Evolutionary conservation across 2,797 vertebrate genomes (phyloP).

Genomic region (Esox masquinongy): DNA sequence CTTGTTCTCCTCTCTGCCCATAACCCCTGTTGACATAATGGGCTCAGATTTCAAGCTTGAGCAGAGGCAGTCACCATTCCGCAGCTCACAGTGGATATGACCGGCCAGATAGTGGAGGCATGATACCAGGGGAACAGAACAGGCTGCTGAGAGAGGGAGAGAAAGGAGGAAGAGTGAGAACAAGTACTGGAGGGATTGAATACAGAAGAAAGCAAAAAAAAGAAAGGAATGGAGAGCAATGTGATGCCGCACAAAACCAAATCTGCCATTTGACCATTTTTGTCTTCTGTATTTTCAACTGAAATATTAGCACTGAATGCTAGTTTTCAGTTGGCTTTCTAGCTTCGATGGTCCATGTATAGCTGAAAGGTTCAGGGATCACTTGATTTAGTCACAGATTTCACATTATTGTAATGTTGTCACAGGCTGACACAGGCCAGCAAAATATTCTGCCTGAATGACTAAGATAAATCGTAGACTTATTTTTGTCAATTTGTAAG

Average conservation of each 20-base stretch:
- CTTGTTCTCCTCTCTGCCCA: constrained; percentile 53
- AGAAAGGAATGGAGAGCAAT: constrained; percentile 46
- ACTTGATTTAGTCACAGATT: background rate
- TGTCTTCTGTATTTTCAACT: constrained; percentile 28
- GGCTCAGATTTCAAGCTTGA: constrained; percentile 74
- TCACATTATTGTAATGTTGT: background rate
- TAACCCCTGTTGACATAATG: constrained; percentile 77
- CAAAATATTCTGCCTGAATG: background rate
- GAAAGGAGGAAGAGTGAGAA: constrained; percentile 18
- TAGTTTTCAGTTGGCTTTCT: background rate
- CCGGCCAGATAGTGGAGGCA: constrained; percentile 57
- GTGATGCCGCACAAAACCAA: constrained; percentile 62
- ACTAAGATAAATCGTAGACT: background rate
- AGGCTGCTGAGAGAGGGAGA: constrained; percentile 18
- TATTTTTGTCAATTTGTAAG: constrained; percentile 4
- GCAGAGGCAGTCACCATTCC: constrained; percentile 57
- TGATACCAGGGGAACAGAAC: constrained; percentile 43
- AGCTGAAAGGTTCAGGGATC: constrained; percentile 11
- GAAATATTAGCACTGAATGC: background rate
- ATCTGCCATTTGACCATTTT: constrained; percentile 57
- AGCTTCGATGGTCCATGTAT: constrained; percentile 26
- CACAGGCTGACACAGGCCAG: no score
- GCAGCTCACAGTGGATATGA: constrained; percentile 36
- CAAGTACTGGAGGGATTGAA: background rate
- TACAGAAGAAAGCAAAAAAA: background rate